phyloP scores from a whole-genome alignment of 2,888 invertebrate genomes.

The Cryptophagus acutangulus region DNA sequence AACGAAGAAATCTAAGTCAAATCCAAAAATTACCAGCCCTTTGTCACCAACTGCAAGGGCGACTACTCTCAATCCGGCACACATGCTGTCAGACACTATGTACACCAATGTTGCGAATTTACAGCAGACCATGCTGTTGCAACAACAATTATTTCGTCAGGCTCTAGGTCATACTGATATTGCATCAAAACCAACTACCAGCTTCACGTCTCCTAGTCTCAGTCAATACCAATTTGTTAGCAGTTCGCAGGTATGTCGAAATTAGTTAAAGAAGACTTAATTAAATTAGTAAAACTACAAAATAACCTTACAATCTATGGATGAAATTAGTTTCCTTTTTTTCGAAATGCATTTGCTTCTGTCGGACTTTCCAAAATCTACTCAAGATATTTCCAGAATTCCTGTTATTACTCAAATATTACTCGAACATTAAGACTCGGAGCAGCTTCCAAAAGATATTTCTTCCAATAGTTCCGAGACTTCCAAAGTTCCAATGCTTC shows the following conservation, averaged over 20 bases:
- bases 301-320: too few relatives aligned
- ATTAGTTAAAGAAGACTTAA: too few relatives aligned
- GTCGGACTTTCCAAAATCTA: too few relatives aligned
- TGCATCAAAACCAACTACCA: conserved; percentile 35
- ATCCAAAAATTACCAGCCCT: conserved; percentile 35
- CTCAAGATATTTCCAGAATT: background rate
- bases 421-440: too few relatives aligned
- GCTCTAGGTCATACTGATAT: conserved; percentile 46
- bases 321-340: too few relatives aligned
- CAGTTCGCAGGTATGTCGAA: conserved; percentile 36
- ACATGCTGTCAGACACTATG: conserved; percentile 57
- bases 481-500: too few relatives aligned
- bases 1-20: conserved; percentile 35
- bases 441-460: too few relatives aligned
- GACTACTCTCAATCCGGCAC: conserved; percentile 27
- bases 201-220: conserved; percentile 55
- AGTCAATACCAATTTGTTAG: conserved; percentile 58
- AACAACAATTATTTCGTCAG: conserved; percentile 60
- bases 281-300: conserved; percentile 9
- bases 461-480: too few relatives aligned
- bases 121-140: conserved; percentile 63
- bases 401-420: background rate
- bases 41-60: conserved; percentile 36
- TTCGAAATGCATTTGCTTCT: too few relatives aligned
- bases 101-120: conserved; percentile 66